Conservation (phyloP, 2,113 vertebrate species). For the Sakesphorus luctuosus region DNA sequence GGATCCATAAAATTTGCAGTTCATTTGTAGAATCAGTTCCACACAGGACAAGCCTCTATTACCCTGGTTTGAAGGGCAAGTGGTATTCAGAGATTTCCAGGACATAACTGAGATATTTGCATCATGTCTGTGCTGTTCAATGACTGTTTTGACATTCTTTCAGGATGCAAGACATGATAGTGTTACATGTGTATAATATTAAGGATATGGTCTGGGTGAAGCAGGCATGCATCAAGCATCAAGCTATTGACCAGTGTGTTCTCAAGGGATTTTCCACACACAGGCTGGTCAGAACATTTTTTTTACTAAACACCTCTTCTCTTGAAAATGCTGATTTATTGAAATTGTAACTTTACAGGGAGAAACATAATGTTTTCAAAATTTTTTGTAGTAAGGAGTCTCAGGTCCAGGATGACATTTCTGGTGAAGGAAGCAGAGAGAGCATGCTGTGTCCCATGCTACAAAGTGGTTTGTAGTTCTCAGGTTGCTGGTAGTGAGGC, state of each 20-base stretch:
- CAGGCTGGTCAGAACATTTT: background rate
- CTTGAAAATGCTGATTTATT: background rate
- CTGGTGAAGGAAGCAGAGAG: background rate
- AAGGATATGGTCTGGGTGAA: background rate
- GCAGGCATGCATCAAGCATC: background rate
- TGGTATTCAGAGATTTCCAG: background rate
- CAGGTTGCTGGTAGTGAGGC: background rate
- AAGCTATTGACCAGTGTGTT: fast-evolving
- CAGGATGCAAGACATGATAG: background rate
- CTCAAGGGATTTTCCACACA: background rate
- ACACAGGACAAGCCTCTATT: background rate
- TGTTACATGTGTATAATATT: background rate
- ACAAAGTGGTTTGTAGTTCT: background rate
- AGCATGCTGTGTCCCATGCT: background rate
- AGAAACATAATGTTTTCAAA: background rate
- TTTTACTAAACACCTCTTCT: background rate
- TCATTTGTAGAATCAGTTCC: background rate
- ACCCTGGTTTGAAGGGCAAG: background rate
- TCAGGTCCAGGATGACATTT: background rate
- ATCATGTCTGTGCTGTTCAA: background rate
- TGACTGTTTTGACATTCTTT: background rate
- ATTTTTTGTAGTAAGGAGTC: background rate
- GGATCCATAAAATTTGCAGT: background rate
- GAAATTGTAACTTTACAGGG: background rate
- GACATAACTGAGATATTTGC: background rate